Percentiles rank a stretch among this genome's conserved stretches.
These are phyloP conservation scores for Mastacembelus armatus DNA, from an alignment of 2,797 vertebrate species.

Conservation along the genomic window DNA sequence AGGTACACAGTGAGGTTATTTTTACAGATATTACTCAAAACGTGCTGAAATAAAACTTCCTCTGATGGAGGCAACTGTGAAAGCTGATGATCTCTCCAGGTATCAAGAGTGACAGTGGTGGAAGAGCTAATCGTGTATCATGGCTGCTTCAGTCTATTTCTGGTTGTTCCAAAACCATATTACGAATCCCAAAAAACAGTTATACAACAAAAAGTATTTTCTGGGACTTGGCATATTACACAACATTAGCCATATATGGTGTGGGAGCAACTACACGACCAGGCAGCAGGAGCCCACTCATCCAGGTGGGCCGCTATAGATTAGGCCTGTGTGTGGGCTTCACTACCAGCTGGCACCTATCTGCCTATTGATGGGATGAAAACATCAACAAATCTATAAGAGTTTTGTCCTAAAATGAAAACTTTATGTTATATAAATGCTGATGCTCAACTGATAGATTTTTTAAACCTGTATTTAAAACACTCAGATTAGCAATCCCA, in stretches of 20 bases:
- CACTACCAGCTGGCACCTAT: slow-evolving; percentile 49
- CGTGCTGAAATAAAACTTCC: slow-evolving; percentile 9
- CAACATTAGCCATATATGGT: slow-evolving; percentile 64
- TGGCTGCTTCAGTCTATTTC: slow-evolving; percentile 45
- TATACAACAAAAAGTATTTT: slow-evolving; percentile 69
- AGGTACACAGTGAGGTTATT: not conserved
- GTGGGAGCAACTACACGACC: slow-evolving; percentile 44
- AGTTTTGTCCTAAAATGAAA: slow-evolving; percentile 28
- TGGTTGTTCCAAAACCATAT: slow-evolving; percentile 44
- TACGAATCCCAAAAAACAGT: slow-evolving; percentile 50
- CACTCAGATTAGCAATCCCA: too few relatives aligned
- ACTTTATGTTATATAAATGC: slow-evolving; percentile 37
- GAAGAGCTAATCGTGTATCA: slow-evolving; percentile 24
- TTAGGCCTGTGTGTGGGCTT: slow-evolving; percentile 59
- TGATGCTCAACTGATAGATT: not conserved
- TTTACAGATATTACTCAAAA: slow-evolving; percentile 18
- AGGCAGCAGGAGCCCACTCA: slow-evolving; percentile 66
- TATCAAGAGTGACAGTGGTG: slow-evolving; percentile 15
- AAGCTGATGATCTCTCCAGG: slow-evolving; percentile 6
- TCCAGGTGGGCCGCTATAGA: slow-evolving; percentile 70
- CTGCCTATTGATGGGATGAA: slow-evolving; percentile 42
- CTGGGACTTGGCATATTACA: slow-evolving; percentile 52
- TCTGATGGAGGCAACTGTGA: slow-evolving; percentile 14
- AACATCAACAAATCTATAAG: slow-evolving; percentile 34
- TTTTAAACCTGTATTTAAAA: too few relatives aligned